A percentile compares a stretch with the other conserved stretches of the same genome.
These are phyloP conservation scores for Cetoscarus ocellatus DNA, from an alignment of 2,797 vertebrate species.

Conservation along the genomic window DNA sequence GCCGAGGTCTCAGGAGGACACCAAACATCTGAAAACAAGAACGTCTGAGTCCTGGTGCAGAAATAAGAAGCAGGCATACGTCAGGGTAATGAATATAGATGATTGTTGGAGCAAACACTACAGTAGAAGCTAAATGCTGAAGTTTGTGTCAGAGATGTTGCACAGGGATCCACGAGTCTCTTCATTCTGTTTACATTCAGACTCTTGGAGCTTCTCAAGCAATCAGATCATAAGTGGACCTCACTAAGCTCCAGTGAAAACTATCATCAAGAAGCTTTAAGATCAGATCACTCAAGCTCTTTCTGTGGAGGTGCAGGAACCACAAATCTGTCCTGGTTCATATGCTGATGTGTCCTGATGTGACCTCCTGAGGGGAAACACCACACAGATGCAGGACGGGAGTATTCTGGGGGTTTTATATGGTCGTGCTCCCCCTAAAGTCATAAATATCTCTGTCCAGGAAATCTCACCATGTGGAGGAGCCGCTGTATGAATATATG, in stretches of 20 bases:
- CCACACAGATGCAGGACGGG: neutral
- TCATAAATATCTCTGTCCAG: too few relatives aligned
- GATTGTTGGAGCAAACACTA: neutral
- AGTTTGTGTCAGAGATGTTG: too few relatives aligned
- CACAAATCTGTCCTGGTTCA: too few relatives aligned
- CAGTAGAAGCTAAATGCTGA: too few relatives aligned
- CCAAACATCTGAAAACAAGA: neutral
- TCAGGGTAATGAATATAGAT: neutral
- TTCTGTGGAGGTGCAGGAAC: neutral
- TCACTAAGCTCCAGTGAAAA: neutral
- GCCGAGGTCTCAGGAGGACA: constrained; percentile 8
- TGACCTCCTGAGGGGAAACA: neutral
- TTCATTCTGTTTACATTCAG: neutral
- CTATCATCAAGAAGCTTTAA: neutral
- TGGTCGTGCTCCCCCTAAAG: too few relatives aligned
- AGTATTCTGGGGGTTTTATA: neutral
- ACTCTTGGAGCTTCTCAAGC: too few relatives aligned
- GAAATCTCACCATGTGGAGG: too few relatives aligned
- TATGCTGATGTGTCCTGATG: neutral
- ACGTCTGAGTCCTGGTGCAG: neutral
- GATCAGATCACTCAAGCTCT: neutral
- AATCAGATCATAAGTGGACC: neutral
- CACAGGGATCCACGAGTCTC: too few relatives aligned
- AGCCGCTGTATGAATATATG: too few relatives aligned
- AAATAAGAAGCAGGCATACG: neutral